Evolutionary conservation across 2,113 vertebrate species (phyloP).

Genomic region (Felis catus): F.catus_Fca126_mat1.0 CM031420.1:2708001-2708500

Average conservation of each 20-base stretch:
- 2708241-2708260: background rate
- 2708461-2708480: background rate
- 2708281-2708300: background rate
- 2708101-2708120: fast-evolving
- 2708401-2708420: background rate
- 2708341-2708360: background rate
- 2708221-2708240: background rate
- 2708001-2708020: fast-evolving
- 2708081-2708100: fast-evolving
- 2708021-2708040: fast-evolving
- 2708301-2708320: background rate
- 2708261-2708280: background rate
- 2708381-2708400: background rate
- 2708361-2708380: fast-evolving
- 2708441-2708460: fast-evolving
- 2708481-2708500: background rate
- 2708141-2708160: fast-evolving
- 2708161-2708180: fast-evolving
- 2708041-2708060: fast-evolving
- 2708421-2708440: background rate
- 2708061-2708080: fast-evolving
- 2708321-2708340: background rate
- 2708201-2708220: background rate
- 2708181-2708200: background rate
- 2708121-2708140: fast-evolving